Conservation (phyloP, 2,888 invertebrate species). For the Polyommatus icarus region DNA sequence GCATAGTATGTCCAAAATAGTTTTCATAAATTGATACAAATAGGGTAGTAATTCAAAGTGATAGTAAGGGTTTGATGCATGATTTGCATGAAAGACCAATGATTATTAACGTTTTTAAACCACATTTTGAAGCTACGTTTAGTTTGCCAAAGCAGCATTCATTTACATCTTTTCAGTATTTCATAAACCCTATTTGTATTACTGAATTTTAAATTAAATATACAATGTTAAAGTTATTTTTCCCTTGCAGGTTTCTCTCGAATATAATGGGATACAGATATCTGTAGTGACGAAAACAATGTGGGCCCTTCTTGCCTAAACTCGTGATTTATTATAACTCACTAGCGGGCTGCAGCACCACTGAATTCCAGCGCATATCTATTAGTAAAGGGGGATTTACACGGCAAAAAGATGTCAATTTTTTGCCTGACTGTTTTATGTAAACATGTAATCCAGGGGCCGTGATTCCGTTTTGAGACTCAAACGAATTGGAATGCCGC, state of each 20-base stretch:
- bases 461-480: too few relatives aligned
- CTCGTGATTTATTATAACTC: background rate
- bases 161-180: background rate
- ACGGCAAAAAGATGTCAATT: too few relatives aligned
- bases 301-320: constrained; percentile 65
- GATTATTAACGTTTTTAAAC: background rate
- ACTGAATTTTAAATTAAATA: background rate
- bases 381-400: background rate
- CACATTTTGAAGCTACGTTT: background rate
- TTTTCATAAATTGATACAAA: background rate
- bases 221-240: constrained; percentile 40
- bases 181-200: background rate
- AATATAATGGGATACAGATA: constrained; percentile 72
- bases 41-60: background rate
- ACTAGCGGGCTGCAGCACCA: background rate
- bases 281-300: constrained; percentile 69
- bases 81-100: background rate
- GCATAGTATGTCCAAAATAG: background rate
- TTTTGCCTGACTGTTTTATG: too few relatives aligned
- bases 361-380: background rate
- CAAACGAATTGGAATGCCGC: too few relatives aligned
- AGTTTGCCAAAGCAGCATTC: background rate
- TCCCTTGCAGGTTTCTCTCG: constrained; percentile 73
- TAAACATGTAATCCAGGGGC: too few relatives aligned
- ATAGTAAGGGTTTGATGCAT: background rate